Evolutionary conservation across 1,140 invertebrate species (phyloP).

Genomic region (Sycophila sp.): DNA sequence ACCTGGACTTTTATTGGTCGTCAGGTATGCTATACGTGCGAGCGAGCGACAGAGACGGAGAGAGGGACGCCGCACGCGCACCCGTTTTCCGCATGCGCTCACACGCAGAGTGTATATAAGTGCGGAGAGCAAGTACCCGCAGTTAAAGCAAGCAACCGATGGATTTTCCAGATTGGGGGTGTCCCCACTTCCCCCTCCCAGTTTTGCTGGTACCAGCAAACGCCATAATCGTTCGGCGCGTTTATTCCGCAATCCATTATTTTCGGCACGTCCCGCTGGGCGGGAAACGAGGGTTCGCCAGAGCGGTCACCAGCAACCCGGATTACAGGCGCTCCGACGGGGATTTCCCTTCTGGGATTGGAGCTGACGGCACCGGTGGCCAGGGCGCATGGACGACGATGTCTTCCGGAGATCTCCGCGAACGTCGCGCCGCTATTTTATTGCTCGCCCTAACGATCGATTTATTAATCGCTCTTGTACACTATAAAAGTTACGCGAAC

Average conservation of each 20-base stretch:
- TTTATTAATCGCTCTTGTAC: neutral
- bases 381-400: too few species aligned
- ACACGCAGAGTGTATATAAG: neutral
- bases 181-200: too few species aligned
- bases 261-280: neutral
- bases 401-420: neutral
- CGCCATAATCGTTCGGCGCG: constrained; percentile 18
- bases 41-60: neutral
- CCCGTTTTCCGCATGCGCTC: neutral
- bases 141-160: neutral
- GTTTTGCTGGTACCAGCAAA: constrained; percentile 31
- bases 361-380: too few species aligned
- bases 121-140: neutral
- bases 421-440: neutral
- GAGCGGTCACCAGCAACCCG: too few species aligned
- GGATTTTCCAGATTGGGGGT: neutral
- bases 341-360: too few species aligned
- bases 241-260: constrained; percentile 35
- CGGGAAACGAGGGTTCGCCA: too few species aligned
- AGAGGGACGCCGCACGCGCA: neutral
- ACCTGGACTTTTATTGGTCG: too few species aligned
- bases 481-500: neutral
- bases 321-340: too few species aligned
- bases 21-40: too few species aligned
- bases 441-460: too few species aligned